phyloP scores from a whole-genome alignment of 2,888 invertebrate genomes.

The Stenotaenia linearis region DNA sequence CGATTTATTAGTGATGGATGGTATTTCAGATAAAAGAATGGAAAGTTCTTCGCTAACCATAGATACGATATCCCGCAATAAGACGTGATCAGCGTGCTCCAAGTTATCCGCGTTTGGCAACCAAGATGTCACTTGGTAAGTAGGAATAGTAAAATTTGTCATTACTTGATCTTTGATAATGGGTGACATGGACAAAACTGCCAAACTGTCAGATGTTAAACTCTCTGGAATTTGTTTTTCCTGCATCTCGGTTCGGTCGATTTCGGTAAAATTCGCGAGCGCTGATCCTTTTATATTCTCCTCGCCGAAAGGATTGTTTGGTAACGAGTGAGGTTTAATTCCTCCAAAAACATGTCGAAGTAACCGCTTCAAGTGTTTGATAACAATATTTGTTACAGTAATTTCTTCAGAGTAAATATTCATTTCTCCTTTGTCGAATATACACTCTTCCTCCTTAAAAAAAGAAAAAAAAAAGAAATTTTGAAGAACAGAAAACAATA shows the following conservation, averaged over 20 bases:
- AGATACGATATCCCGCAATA: conserved; percentile 31
- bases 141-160: conserved; percentile 32
- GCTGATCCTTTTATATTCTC: neutral
- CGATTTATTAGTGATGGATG: conserved; percentile 26
- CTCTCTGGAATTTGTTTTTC: conserved; percentile 32
- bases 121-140: conserved; percentile 33
- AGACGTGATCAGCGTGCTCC: neutral
- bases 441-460: conserved; percentile 54
- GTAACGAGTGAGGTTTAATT: neutral
- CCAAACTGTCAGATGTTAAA: conserved; percentile 29
- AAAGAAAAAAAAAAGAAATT: too few relatives aligned
- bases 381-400: conserved; percentile 37
- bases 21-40: conserved; percentile 29
- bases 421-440: conserved; percentile 61
- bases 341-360: conserved; percentile 31
- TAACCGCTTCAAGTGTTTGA: conserved; percentile 32
- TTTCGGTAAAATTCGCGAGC: neutral
- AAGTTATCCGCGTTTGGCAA: conserved; percentile 14
- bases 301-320: neutral
- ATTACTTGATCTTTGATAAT: conserved; percentile 33
- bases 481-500: neutral
- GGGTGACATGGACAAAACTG: conserved; percentile 31
- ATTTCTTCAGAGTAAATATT: conserved; percentile 58
- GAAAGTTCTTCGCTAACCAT: conserved; percentile 34
- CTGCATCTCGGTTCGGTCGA: neutral